Percentiles rank a stretch among this genome's conserved stretches.
Evolutionary conservation across 2,113 vertebrate genomes (phyloP).

Genomic region (Nerophis ophidion): DNA sequence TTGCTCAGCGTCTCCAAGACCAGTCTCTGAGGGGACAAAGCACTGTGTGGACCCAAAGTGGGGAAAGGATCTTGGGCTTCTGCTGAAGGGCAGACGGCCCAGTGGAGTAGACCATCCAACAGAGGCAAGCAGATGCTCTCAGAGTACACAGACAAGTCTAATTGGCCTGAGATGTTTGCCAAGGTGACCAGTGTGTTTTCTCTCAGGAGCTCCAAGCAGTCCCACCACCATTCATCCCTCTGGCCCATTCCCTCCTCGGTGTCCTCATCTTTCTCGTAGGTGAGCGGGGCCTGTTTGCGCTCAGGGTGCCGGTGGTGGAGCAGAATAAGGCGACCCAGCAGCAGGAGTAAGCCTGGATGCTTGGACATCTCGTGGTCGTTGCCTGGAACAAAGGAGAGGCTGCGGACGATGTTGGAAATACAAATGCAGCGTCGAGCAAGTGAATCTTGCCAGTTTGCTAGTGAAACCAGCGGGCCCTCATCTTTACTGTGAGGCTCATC

Average conservation of each 20-base stretch:
- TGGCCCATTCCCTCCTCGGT: conserved; percentile 88
- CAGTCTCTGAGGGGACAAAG: conserved; percentile 97
- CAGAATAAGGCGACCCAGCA: conserved; percentile 91
- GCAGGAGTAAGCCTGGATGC: conserved; percentile 90
- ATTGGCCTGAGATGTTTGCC: conserved; percentile 96
- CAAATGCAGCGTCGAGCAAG: conserved; percentile 92
- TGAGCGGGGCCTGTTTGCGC: conserved; percentile 93
- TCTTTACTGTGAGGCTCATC: conserved; percentile 99
- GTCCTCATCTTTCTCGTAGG: conserved; percentile 96
- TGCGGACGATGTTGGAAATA: conserved; percentile 95
- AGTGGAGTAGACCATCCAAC: conserved; percentile 95
- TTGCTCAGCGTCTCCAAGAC: conserved; percentile 98
- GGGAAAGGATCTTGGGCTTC: conserved; percentile 98
- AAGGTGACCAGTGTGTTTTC: conserved; percentile 97
- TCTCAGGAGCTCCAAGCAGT: conserved; percentile 94
- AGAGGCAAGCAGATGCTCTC: conserved; percentile 98
- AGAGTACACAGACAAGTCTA: conserved; percentile 92
- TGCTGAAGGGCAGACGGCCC: conserved; percentile 96
- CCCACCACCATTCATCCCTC: conserved; percentile 99
- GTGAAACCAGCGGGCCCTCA: conserved; percentile 88
- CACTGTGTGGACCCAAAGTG: conserved; percentile 86
- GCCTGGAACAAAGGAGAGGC: conserved; percentile 95
- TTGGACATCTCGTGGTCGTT: conserved; percentile 99
- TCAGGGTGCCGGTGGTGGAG: conserved; percentile 96
- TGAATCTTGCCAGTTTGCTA: conserved; percentile 95